Conservation (phyloP, 2,113 vertebrate genomes). For the Pseudonaja textilis region DNA sequence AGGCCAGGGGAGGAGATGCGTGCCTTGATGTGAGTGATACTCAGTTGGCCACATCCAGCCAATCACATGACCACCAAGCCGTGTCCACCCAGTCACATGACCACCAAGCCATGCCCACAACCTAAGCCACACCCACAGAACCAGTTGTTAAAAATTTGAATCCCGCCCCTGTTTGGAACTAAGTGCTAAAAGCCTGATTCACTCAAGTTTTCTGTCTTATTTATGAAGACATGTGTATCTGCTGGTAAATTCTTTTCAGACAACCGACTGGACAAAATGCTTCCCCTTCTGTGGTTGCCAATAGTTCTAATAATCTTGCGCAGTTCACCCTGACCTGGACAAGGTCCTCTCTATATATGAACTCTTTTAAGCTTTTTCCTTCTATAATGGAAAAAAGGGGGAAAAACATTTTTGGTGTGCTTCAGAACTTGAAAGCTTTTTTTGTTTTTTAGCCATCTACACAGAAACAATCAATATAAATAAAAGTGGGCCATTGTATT, state of each 20-base stretch:
- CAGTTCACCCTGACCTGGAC: not conserved
- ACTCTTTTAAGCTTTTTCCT: not conserved
- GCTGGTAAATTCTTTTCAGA: not conserved
- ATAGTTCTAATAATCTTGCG: rapidly evolving
- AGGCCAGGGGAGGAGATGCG: too few relatives aligned
- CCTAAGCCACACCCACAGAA: too few relatives aligned
- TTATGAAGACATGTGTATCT: not conserved
- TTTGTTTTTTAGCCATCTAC: slow-evolving; percentile 21
- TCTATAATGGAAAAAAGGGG: not conserved
- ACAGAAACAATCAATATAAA: slow-evolving; percentile 50
- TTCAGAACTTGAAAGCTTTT: slow-evolving; percentile 19
- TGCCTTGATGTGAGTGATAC: too few relatives aligned
- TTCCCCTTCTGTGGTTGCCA: not conserved
- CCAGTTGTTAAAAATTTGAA: too few relatives aligned
- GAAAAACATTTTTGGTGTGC: slow-evolving; percentile 16
- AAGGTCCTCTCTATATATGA: not conserved
- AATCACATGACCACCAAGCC: too few relatives aligned
- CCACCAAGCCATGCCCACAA: too few relatives aligned
- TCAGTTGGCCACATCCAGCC: too few relatives aligned
- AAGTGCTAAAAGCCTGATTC: not conserved
- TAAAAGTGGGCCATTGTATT: slow-evolving; percentile 49
- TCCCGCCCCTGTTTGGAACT: not conserved
- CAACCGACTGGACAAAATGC: not conserved
- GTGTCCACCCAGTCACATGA: too few relatives aligned
- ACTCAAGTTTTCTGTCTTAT: not conserved